Conservation (phyloP, 1,140 invertebrate species). For the Lucilia cuprina region DNA sequence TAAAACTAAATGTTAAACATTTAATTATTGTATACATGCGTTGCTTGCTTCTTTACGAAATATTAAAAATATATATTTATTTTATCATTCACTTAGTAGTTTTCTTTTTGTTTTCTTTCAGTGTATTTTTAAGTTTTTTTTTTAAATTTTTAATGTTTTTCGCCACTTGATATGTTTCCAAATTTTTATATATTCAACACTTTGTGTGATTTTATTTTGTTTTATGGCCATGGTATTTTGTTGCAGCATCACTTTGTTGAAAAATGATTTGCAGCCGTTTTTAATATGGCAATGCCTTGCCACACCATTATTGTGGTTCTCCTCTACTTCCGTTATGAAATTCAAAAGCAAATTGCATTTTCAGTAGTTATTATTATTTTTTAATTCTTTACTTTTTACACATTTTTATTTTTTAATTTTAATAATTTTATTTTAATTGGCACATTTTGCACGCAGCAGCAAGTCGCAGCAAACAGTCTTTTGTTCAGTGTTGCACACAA, state of each 20-base stretch:
- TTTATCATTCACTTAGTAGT: neutral
- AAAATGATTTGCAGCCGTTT: conserved; percentile 19
- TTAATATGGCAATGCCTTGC: conserved; percentile 27
- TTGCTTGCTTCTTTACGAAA: neutral
- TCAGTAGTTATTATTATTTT: neutral
- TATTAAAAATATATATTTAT: neutral
- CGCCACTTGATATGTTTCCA: conserved; percentile 63
- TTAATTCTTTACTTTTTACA: neutral
- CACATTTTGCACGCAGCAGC: no score
- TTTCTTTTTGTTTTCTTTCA: neutral
- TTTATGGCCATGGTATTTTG: conserved; percentile 47
- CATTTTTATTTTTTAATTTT: no score
- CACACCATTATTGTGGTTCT: conserved; percentile 20
- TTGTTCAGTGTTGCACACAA: no score
- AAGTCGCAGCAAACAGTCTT: no score
- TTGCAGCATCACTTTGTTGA: conserved; percentile 31
- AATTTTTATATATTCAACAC: conserved; percentile 58
- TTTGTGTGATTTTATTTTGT: conserved; percentile 42
- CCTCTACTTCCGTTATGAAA: neutral
- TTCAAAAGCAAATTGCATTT: neutral
- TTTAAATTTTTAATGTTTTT: conserved; percentile 32
- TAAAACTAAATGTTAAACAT: neutral
- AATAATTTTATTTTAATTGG: no score
- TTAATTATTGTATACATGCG: conserved; percentile 6
- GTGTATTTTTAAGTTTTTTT: conserved; percentile 8